Evolutionary conservation across 2,888 invertebrate species (phyloP).

Genomic region (Papilio protenor): DNA sequence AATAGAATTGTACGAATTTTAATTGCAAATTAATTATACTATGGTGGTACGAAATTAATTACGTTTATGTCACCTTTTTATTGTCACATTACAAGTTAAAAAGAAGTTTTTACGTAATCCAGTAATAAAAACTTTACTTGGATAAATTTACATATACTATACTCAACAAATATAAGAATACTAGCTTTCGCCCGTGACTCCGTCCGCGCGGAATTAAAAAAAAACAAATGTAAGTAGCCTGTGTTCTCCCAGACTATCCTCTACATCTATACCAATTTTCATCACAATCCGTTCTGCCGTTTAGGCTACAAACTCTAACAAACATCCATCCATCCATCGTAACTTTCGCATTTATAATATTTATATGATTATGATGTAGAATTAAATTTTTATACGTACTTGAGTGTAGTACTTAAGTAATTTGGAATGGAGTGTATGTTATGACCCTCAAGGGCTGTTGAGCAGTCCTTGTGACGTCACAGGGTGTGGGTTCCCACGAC

Average conservation of each 20-base stretch:
- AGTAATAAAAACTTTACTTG: not conserved
- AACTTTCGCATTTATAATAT: too few relatives aligned
- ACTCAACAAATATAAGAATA: not conserved
- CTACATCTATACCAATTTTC: too few relatives aligned
- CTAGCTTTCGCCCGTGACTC: too few relatives aligned
- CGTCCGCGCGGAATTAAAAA: too few relatives aligned
- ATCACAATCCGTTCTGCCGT: too few relatives aligned
- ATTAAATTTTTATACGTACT: not conserved
- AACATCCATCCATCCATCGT: too few relatives aligned
- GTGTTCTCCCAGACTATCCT: too few relatives aligned
- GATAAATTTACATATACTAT: not conserved
- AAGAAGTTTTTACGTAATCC: not conserved
- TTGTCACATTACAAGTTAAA: not conserved
- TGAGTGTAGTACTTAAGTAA: not conserved
- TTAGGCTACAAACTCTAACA: too few relatives aligned
- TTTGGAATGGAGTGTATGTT: not conserved
- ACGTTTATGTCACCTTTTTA: not conserved
- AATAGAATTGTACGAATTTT: not conserved
- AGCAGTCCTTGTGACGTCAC: conserved; percentile 47
- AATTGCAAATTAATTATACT: not conserved
- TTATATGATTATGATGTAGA: not conserved
- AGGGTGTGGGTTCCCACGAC: conserved; percentile 65
- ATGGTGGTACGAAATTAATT: not conserved
- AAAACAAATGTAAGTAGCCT: too few relatives aligned
- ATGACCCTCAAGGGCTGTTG: conserved; percentile 42